Evolutionary conservation across 1,140 invertebrate species (phyloP), one percentile per base, ranked within the genome.

Genomic region (Ectropis grisescens): DNA sequence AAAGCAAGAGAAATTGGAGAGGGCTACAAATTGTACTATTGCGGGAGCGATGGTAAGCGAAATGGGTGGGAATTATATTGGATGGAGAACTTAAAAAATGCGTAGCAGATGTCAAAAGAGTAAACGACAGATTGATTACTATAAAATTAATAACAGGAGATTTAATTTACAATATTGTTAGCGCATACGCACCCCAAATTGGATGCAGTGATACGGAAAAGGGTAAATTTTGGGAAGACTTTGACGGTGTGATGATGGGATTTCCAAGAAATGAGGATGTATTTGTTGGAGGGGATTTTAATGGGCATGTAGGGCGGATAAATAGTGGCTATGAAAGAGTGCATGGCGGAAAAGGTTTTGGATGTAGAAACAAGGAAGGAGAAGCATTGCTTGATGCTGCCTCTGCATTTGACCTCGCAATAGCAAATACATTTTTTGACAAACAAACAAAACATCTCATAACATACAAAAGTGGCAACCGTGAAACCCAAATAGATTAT

Each of bases 1-100:
- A 47, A 42, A 37, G 44, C 37, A 1, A 44, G 36, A 35, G 41
- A 41, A 11, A 53, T 53, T 36, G 37, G 41, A 2, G 33, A 33
- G 6, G 41, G 25, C n/a, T 45, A 36, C 31, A 45, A 48, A 16
- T 7, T 9, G 4, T 23, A 16, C 12, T 29, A 29, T 3, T 29
- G 7, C 6, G 2, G 11, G 13, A 28, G 22, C 12, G 9, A 16
- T 1, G 15, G 14, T 11, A 33, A 33, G 19, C 28, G 11, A 16
- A 11, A 27, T 12, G 36, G 13, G 36, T 38, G 12, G 29, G 36
- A 10, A 7, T 49, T 33, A 25, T 27, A 22, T 27, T 57, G 38
- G 32, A 39, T 32, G 32, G n/a, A 13, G 19, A 34, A 9, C 6
- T 39, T 29, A 45, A 47, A 40, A 23, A 34, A 23, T 31, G 16